Evolutionary conservation across 2,888 invertebrate genomes (phyloP), one percentile per base, ranked within the genome.

Genomic region (Salticus scenicus): DNA sequence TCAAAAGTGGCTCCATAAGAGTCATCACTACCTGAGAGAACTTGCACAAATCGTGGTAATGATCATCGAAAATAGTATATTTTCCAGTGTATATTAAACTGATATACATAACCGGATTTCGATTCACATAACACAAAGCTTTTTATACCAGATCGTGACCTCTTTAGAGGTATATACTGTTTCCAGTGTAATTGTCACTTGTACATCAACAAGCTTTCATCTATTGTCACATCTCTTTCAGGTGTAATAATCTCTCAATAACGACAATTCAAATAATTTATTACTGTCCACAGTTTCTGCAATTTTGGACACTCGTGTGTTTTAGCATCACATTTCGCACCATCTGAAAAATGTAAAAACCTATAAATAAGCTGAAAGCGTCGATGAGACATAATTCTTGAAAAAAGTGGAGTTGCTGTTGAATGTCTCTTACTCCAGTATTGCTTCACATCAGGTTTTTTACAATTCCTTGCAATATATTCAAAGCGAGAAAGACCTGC

Each of bases 111-210:
- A 31, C 74, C 80, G 14, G 87, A 86, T 20, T 47, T 31, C 12
- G 64, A 73, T 42, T 88, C 87, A 14, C 75, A 81, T 0, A 85
- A 10, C n/a, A 81, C 72, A 63, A 76, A 88, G 33, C 41, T 69
- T 77, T 88, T 88, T 17, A 88, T 66, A 24, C 87, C 88, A 42
- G 88, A 88, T 42, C 88, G 51, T 28, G 78, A 76, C 63, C 88
- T 41, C 63, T 88, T 88, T 37, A 82, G 88, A 14, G 71, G 64
- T 10, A 67, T 31, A 7, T n/a, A n/a, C n/a, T n/a, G n/a, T n/a
- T n/a, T n/a, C n/a, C n/a, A n/a, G n/a, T n/a, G n/a, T n/a, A n/a
- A n/a, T n/a, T n/a, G n/a, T n/a, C n/a, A n/a, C n/a, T n/a, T n/a
- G n/a, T n/a, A n/a, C n/a, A n/a, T n/a, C n/a, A n/a, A n/a, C n/a